These are phyloP conservation scores for Neogale vison DNA, from an alignment of 2,113 vertebrate species.

Conservation along the genomic window DNA sequence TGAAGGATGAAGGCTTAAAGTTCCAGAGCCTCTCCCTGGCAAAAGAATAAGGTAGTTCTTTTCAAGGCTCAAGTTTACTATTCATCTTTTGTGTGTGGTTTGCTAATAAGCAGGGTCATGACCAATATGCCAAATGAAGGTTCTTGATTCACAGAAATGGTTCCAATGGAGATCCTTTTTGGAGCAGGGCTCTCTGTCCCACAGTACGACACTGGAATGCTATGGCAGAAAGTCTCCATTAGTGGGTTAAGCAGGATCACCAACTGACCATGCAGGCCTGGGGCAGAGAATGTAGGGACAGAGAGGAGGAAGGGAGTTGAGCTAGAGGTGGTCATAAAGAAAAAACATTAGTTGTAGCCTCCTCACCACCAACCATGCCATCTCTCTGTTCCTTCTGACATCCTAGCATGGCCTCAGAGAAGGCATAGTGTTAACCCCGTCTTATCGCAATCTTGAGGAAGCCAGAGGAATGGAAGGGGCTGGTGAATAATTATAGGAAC, in stretches of 20 bases:
- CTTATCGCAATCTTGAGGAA: not conserved
- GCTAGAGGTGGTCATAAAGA: not conserved
- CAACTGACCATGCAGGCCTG: not conserved
- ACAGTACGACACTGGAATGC: not conserved
- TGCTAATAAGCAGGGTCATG: not conserved
- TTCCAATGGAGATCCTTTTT: not conserved
- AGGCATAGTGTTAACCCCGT: not conserved
- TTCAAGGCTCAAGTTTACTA: not conserved
- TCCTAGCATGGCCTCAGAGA: not conserved
- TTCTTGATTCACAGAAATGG: constrained; percentile 4
- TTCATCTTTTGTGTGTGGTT: not conserved
- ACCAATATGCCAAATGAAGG: not conserved
- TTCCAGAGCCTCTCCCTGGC: not conserved
- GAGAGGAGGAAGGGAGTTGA: not conserved
- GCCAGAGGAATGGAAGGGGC: not conserved
- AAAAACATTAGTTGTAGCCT: not conserved
- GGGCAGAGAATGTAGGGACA: not conserved
- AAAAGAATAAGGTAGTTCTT: constrained; percentile 38
- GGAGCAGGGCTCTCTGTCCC: not conserved
- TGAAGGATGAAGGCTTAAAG: not conserved
- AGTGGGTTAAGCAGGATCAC: not conserved
- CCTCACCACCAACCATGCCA: not conserved
- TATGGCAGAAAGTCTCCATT: not conserved
- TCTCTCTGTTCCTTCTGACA: not conserved
- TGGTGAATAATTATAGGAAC: not conserved